These are phyloP conservation scores for Brachionus paranguensis DNA, from an alignment of 1,140 invertebrate genomes.

Conservation along the genomic window DNA sequence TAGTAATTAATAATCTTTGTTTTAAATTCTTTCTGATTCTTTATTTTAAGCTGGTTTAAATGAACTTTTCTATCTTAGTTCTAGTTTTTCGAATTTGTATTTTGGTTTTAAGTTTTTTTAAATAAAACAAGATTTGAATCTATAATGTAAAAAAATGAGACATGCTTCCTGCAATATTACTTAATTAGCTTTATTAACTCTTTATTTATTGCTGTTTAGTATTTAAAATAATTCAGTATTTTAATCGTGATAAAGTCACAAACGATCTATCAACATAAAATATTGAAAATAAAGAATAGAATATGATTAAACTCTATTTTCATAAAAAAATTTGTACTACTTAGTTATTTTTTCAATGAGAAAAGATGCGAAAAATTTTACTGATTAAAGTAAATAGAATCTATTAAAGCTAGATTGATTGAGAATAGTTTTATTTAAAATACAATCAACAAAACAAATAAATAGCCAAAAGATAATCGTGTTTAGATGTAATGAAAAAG, in stretches of 20 bases:
- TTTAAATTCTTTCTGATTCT: too few species aligned
- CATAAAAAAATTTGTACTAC: neutral
- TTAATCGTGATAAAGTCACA: neutral
- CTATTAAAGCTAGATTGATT: neutral
- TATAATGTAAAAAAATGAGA: neutral
- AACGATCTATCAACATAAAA: neutral
- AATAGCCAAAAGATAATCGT: slow-evolving; percentile 17
- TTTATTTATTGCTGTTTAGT: neutral
- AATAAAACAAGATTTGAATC: neutral
- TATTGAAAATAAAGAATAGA: neutral
- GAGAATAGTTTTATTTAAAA: neutral
- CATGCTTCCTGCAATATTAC: neutral
- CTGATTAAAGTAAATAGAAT: neutral
- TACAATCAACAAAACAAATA: slow-evolving; percentile 23
- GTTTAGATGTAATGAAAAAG: neutral
- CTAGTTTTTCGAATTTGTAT: too few species aligned
- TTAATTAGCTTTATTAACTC: neutral
- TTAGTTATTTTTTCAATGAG: neutral
- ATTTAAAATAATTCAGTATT: neutral
- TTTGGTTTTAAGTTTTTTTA: too few species aligned
- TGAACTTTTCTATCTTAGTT: too few species aligned
- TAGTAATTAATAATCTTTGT: too few species aligned
- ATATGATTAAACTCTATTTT: neutral
- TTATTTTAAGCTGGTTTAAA: too few species aligned
- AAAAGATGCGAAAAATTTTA: neutral